These are phyloP conservation scores for Gavialis gangeticus DNA, from an alignment of 2,113 vertebrate species.

Conservation along the genomic window DNA sequence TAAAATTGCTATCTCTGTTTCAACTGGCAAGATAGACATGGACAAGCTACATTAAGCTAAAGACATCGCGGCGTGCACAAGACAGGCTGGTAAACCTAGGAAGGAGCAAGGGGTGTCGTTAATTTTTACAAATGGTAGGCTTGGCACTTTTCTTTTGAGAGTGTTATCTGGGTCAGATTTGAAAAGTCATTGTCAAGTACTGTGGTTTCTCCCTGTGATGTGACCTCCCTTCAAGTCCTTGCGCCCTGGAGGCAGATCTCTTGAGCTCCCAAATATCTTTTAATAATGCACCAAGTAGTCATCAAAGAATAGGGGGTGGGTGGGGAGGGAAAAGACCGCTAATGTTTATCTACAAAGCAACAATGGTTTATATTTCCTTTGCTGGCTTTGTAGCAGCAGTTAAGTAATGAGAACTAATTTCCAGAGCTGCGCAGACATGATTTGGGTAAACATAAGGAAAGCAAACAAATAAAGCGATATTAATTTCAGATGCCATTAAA, in stretches of 20 bases:
- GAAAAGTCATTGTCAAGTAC: constrained; percentile 3
- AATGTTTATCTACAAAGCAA: not conserved
- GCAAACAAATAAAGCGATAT: not conserved
- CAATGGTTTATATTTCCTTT: not conserved
- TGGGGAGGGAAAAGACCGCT: not conserved
- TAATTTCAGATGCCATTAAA: not conserved
- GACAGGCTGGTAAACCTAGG: constrained; percentile 26
- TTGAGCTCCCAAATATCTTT: constrained; percentile 2
- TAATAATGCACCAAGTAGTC: not conserved
- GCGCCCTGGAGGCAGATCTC: not conserved
- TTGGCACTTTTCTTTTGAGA: not conserved
- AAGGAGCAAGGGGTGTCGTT: not conserved
- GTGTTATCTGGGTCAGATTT: not conserved
- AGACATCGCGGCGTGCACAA: constrained; percentile 17
- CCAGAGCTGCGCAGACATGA: not conserved
- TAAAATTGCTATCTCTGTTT: constrained; percentile 64
- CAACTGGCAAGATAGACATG: constrained; percentile 36
- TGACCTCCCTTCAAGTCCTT: not conserved
- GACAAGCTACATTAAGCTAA: constrained; percentile 34
- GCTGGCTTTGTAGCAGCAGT: not conserved
- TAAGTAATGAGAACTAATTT: not conserved
- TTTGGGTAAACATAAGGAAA: not conserved
- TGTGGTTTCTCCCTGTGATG: not conserved
- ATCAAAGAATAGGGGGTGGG: not conserved
- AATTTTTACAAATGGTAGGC: constrained; percentile 23